Evolutionary conservation across 2,797 vertebrate species (phyloP), one percentile per base, ranked within the genome.

Genomic region (Eulemur rubriventer): DNA sequence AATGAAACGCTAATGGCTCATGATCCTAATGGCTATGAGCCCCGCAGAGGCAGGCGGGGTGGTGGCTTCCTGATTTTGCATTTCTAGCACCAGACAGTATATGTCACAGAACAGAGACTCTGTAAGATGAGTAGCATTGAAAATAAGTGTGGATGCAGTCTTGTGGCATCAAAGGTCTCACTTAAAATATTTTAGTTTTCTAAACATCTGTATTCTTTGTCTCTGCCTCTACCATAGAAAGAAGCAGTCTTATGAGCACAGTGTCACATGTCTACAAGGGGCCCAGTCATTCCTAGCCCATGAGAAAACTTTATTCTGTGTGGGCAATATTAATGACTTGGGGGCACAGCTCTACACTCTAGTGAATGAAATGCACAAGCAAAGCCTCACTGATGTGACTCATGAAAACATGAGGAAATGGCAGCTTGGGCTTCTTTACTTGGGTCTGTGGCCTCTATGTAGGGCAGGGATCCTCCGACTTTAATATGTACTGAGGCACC

Each of bases 321-420:
- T 0, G 41, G 78, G n/a, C 6, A 52, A 7, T 10, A 1, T 7
- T 13, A 4, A 33, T 69, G 6, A n/a, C 33, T 1, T 5, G 17
- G 57, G 30, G 38, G 76, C 2, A 59, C 16, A 72, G 33, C 18
- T 28, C 7, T 35, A 4, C 41, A n/a, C 35, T 14, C 1, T 4
- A 26, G 35, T 24, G 59, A 50, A 43, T 6, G 43, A 73, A n/a
- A 65, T 0, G 0, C 30, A 30, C 28, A 28, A 26, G 26, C 10
- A 43, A 35, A n/a, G 67, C 30, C 48, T 30, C 3, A 0, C 6
- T 63, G 63, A 1, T 24, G 4, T 57, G 65, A 63, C 28, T 14
- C 41, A 5, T 1, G 35, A 72, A 61, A 18, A 57, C 3, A 12
- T 33, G 41, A 79, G 38, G 35, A 28, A 16, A 9, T 41, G 50